Conservation (phyloP, 2,888 invertebrate species). For the Drosophila nr. perissopoda region DNA sequence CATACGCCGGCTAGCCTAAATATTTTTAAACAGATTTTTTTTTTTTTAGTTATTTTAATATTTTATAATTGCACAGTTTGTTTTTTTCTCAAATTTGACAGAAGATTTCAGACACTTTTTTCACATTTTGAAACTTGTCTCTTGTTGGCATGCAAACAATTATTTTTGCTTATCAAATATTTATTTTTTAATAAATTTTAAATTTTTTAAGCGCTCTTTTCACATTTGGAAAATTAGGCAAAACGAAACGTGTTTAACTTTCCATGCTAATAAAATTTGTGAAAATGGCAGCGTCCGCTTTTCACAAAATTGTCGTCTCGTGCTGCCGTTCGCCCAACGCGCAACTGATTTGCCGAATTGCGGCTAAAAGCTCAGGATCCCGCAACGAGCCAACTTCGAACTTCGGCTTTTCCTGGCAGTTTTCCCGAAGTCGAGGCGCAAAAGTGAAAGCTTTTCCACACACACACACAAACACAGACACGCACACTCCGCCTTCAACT, state of each 20-base stretch:
- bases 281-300: slow-evolving; percentile 43
- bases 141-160: neutral
- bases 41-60: neutral
- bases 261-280: slow-evolving; percentile 9
- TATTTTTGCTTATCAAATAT: neutral
- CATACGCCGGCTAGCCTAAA: slow-evolving; percentile 7
- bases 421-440: slow-evolving; percentile 24
- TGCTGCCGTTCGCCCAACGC: slow-evolving; percentile 64
- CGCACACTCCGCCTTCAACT: slow-evolving; percentile 27
- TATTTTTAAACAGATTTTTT: neutral
- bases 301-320: slow-evolving; percentile 28
- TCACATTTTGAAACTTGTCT: neutral
- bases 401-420: slow-evolving; percentile 53
- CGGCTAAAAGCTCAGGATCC: slow-evolving; percentile 44
- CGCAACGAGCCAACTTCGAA: slow-evolving; percentile 34
- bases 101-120: neutral
- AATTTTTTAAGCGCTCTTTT: neutral
- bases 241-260: slow-evolving; percentile 22
- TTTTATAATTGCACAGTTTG: slow-evolving; percentile 1
- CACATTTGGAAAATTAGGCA: slow-evolving; percentile 21
- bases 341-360: slow-evolving; percentile 66
- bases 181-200: neutral
- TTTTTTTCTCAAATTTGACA: neutral
- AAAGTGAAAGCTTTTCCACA: slow-evolving; percentile 40
- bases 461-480: neutral